These are phyloP conservation scores for Machaerirhynchus nigripectus DNA, from an alignment of 2,113 vertebrate species.

Conservation along the genomic window DNA sequence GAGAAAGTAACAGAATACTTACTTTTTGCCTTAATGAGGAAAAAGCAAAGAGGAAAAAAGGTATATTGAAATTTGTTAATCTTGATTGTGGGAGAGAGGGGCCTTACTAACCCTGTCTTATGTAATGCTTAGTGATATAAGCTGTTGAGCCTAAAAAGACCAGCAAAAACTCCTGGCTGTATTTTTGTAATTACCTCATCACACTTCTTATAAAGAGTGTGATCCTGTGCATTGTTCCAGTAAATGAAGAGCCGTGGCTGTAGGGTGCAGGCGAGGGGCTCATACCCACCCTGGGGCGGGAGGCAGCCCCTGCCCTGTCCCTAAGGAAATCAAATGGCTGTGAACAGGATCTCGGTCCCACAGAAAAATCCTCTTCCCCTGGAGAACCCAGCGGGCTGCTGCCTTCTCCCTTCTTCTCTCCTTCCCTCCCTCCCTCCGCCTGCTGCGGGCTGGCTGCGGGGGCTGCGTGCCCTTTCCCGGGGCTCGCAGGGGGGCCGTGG, in stretches of 20 bases:
- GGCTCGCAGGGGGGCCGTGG: neutral
- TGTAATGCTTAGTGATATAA: neutral
- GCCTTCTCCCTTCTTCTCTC: neutral
- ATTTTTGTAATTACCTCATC: neutral
- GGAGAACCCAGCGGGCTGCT: fast-evolving
- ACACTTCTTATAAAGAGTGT: neutral
- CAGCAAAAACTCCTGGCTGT: constrained; percentile 8
- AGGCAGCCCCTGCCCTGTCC: neutral
- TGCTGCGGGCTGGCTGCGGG: neutral
- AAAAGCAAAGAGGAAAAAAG: neutral
- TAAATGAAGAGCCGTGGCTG: neutral
- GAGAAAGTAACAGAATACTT: neutral
- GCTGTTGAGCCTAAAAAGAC: neutral
- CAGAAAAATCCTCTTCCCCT: neutral
- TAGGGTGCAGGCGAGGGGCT: fast-evolving
- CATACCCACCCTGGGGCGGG: fast-evolving
- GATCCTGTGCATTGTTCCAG: neutral
- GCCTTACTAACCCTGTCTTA: neutral
- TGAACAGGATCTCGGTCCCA: fast-evolving
- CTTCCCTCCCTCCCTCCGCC: fast-evolving
- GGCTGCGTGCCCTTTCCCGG: neutral
- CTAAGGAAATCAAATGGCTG: fast-evolving
- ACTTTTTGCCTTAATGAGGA: neutral
- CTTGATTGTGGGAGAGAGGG: neutral
- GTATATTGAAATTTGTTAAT: neutral